Percentiles rank a stretch among this genome's conserved stretches.
Conservation (phyloP, 2,113 vertebrate genomes). For the Chamaea fasciata region DNA sequence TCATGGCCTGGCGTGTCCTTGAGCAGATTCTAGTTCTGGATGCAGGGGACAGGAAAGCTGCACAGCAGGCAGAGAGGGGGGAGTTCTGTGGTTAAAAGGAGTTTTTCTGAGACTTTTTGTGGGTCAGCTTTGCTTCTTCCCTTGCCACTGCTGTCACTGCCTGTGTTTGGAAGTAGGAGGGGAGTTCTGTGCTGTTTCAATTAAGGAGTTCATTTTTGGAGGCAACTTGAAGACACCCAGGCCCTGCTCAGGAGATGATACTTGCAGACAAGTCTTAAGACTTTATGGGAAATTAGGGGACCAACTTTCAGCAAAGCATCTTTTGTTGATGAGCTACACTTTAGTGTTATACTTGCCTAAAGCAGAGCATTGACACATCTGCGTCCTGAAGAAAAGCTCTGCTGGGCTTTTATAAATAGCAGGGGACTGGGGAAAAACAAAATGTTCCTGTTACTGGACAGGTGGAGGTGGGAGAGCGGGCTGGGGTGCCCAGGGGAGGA, state of each 20-base stretch:
- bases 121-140: background rate
- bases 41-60: background rate
- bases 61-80: fast-evolving
- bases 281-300: background rate
- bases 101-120: background rate
- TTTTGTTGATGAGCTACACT: fast-evolving
- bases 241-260: background rate
- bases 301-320: background rate
- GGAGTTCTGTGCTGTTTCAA: background rate
- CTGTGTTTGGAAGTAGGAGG: background rate
- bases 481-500: fast-evolving
- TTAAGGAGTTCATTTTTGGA: background rate
- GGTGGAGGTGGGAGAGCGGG: fast-evolving
- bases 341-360: background rate
- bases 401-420: background rate
- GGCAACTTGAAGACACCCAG: fast-evolving
- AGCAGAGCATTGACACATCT: background rate
- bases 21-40: background rate
- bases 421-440: too few species aligned
- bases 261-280: background rate
- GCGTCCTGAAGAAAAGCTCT: fast-evolving
- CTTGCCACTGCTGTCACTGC: background rate
- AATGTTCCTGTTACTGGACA: fast-evolving
- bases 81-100: background rate
- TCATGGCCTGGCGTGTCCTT: fast-evolving